A percentile compares a stretch with the other conserved stretches of the same genome.
phyloP scores from a whole-genome alignment of 2,113 vertebrate species.

The Salvelinus alpinus region DNA sequence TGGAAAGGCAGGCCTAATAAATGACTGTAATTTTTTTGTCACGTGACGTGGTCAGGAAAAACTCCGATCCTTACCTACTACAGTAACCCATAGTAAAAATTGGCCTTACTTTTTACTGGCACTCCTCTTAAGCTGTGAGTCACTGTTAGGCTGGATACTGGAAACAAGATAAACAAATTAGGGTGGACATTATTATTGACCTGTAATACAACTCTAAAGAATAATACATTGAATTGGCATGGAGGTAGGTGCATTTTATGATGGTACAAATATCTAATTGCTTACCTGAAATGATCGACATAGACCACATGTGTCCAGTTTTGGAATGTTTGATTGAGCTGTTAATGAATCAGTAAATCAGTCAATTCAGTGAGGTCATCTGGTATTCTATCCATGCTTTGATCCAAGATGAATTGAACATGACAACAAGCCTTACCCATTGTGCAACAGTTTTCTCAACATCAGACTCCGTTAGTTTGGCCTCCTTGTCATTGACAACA shows the following conservation, averaged over 20 bases:
- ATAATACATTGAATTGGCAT: background rate
- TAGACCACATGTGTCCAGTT: conserved; percentile 84
- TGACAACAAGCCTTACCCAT: conserved; percentile 78
- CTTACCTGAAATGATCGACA: conserved; percentile 85
- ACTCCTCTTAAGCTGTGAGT: too few relatives aligned
- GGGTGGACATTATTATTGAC: background rate
- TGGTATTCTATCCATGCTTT: background rate
- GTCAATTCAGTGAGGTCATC: background rate
- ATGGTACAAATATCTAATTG: conserved; percentile 14
- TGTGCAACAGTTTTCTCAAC: conserved; percentile 72
- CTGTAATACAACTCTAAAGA: background rate
- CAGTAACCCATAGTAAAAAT: too few relatives aligned
- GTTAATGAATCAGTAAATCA: conserved; percentile 31
- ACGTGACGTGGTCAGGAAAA: too few relatives aligned
- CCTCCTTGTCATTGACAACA: conserved; percentile 64
- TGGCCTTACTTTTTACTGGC: too few relatives aligned
- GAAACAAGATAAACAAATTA: too few relatives aligned
- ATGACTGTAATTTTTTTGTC: too few relatives aligned
- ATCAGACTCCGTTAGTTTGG: conserved; percentile 39
- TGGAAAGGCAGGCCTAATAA: background rate
- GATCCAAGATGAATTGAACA: background rate
- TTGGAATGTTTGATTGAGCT: conserved; percentile 88
- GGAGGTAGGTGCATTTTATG: too few relatives aligned
- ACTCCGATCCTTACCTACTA: too few relatives aligned
- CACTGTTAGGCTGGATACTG: too few relatives aligned